Percentiles rank a stretch among this genome's conserved stretches.
phyloP scores from a whole-genome alignment of 2,888 invertebrate species.

The Volucella inanis region DNA sequence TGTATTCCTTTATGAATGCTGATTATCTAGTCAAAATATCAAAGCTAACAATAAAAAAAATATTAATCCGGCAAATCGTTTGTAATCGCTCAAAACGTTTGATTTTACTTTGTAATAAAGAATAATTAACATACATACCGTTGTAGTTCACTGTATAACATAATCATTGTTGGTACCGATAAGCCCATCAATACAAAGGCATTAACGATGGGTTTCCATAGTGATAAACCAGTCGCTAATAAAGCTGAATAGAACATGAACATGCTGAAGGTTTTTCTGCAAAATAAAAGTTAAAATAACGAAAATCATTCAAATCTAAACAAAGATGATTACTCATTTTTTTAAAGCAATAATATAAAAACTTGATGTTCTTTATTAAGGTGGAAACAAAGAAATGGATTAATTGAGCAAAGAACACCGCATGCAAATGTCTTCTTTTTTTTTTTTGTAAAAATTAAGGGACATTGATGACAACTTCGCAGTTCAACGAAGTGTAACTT shows the following conservation, averaged over 20 bases:
- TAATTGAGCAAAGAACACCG: too few relatives aligned
- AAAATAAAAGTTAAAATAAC: slow-evolving; percentile 39
- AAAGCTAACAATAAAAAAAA: background rate
- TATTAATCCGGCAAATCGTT: background rate
- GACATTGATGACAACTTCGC: too few relatives aligned
- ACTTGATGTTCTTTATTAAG: too few relatives aligned
- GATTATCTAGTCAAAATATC: background rate
- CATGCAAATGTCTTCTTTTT: too few relatives aligned
- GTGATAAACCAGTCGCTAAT: slow-evolving; percentile 87
- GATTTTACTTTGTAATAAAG: background rate
- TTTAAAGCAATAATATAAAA: too few relatives aligned
- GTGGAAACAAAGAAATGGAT: too few relatives aligned
- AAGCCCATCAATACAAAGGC: slow-evolving; percentile 92
- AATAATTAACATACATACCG: slow-evolving; percentile 84
- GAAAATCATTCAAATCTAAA: slow-evolving; percentile 3
- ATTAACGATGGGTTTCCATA: slow-evolving; percentile 91
- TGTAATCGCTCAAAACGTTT: slow-evolving; percentile 7
- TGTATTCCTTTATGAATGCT: background rate
- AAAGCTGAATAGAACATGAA: slow-evolving; percentile 86
- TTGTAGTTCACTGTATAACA: slow-evolving; percentile 87
- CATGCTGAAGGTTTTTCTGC: slow-evolving; percentile 86
- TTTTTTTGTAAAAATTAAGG: too few relatives aligned
- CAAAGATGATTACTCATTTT: background rate
- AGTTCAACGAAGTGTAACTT: too few relatives aligned
- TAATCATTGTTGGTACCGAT: slow-evolving; percentile 87